A percentile compares a stretch with the other conserved stretches of the same genome.
phyloP scores from a whole-genome alignment of 23 tunicate genomes.

The Trididemnum miniatum region DNA sequence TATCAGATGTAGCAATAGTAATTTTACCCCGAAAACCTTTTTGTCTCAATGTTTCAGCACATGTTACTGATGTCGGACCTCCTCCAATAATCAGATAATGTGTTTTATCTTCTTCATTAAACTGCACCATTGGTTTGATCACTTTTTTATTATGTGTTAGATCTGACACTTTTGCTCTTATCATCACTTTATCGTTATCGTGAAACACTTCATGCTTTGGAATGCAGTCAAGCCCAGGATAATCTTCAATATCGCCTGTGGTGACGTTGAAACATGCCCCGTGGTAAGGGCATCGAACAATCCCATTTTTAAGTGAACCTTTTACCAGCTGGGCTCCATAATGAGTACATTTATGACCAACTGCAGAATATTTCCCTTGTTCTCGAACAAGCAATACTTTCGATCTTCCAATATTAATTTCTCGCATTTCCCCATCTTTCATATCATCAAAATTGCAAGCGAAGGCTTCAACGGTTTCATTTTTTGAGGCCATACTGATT shows the following conservation, averaged over 20 bases:
- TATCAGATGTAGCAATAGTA: slow-evolving; percentile 59
- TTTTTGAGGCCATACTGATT: no score
- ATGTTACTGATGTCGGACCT: slow-evolving; percentile 79
- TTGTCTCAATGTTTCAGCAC: slow-evolving; percentile 88
- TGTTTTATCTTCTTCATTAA: slow-evolving; percentile 21
- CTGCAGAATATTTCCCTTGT: slow-evolving; percentile 62
- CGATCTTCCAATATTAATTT: slow-evolving; percentile 52
- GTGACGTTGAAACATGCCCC: slow-evolving; percentile 85
- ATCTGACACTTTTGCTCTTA: slow-evolving; percentile 41
- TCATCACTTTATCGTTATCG: slow-evolving; percentile 60
- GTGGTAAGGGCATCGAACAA: slow-evolving; percentile 89
- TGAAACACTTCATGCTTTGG: slow-evolving; percentile 64
- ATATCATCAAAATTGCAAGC: slow-evolving; percentile 80
- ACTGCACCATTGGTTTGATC: slow-evolving; percentile 43
- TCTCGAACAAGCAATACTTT: slow-evolving; percentile 61
- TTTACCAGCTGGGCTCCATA: slow-evolving; percentile 86
- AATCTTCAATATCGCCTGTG: slow-evolving; percentile 94
- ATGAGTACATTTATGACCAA: slow-evolving; percentile 87
- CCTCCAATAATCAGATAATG: slow-evolving; percentile 83
- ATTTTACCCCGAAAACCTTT: slow-evolving; percentile 64
- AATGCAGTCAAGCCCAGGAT: slow-evolving; percentile 87
- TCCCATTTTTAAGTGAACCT: slow-evolving; percentile 58
- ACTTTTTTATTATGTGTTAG: slow-evolving; percentile 38
- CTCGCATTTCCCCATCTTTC: slow-evolving; percentile 91
- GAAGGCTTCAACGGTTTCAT: slow-evolving; percentile 50